A percentile compares a stretch with the other conserved stretches of the same genome.
phyloP scores from a whole-genome alignment of 1,140 invertebrate species.

The Lasaia peninsularis region DNA sequence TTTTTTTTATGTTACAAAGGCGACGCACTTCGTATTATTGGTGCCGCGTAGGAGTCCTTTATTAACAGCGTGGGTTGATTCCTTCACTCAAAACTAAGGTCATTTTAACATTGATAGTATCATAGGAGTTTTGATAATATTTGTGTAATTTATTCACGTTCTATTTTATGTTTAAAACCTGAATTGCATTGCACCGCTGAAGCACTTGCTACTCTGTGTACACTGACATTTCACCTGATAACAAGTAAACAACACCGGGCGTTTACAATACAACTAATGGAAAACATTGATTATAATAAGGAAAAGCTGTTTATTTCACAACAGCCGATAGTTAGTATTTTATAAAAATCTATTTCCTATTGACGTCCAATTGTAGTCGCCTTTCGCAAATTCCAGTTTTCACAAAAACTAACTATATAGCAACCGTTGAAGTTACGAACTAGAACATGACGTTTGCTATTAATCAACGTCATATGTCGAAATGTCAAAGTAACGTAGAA shows the following conservation, averaged over 20 bases:
- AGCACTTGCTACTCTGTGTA: conserved; percentile 19
- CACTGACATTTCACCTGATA: conserved; percentile 37
- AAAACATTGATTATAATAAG: conserved; percentile 38
- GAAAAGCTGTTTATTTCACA: conserved; percentile 50
- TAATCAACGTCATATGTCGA: too few species aligned
- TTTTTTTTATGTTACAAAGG: conserved; percentile 24
- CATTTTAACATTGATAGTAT: conserved; percentile 43
- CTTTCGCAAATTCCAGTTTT: neutral
- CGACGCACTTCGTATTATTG: conserved; percentile 45
- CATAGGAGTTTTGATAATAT: conserved; percentile 34
- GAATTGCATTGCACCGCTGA: conserved; percentile 31
- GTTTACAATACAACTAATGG: conserved; percentile 37
- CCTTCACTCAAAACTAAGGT: conserved; percentile 62
- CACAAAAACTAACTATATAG: neutral
- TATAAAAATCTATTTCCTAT: neutral
- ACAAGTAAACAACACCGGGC: conserved; percentile 65
- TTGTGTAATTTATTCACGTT: conserved; percentile 34
- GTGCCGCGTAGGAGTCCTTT: conserved; percentile 67
- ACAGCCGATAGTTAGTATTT: conserved; percentile 8
- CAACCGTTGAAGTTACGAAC: conserved; percentile 7
- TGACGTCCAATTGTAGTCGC: neutral
- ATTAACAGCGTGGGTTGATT: conserved; percentile 62
- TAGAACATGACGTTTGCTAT: neutral
- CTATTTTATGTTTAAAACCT: conserved; percentile 34
- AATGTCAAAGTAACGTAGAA: too few species aligned